These are phyloP conservation scores for Octomys mimax DNA, from an alignment of 2,797 vertebrate genomes.

Conservation along the genomic window DNA sequence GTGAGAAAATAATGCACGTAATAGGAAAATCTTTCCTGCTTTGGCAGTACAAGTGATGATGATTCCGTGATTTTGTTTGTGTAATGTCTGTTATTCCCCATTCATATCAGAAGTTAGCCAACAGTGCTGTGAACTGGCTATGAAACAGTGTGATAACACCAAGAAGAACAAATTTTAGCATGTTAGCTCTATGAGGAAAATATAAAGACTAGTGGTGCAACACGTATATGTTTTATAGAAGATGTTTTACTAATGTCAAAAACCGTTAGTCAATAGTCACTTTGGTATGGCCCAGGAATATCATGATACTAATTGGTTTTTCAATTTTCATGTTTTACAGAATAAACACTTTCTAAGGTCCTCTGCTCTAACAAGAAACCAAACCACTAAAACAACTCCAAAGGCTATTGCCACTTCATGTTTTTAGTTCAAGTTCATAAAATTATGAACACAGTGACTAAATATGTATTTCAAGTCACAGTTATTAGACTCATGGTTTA, in stretches of 20 bases:
- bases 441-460: conserved; percentile 2
- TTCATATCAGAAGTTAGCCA: background rate
- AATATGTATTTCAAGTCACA: background rate
- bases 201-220: background rate
- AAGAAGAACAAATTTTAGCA: conserved; percentile 44
- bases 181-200: background rate
- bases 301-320: background rate
- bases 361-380: background rate
- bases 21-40: background rate
- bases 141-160: background rate
- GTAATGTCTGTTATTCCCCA: background rate
- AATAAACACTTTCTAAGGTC: background rate
- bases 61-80: background rate
- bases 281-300: background rate
- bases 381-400: background rate
- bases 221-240: background rate
- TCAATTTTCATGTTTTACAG: background rate
- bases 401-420: background rate
- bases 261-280: background rate
- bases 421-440: background rate
- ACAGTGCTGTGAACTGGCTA: background rate
- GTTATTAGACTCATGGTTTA: background rate
- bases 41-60: background rate
- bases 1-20: background rate
- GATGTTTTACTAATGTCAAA: background rate